phyloP scores from a whole-genome alignment of 2,888 invertebrate genomes.

The Odiellus spinosus region DNA sequence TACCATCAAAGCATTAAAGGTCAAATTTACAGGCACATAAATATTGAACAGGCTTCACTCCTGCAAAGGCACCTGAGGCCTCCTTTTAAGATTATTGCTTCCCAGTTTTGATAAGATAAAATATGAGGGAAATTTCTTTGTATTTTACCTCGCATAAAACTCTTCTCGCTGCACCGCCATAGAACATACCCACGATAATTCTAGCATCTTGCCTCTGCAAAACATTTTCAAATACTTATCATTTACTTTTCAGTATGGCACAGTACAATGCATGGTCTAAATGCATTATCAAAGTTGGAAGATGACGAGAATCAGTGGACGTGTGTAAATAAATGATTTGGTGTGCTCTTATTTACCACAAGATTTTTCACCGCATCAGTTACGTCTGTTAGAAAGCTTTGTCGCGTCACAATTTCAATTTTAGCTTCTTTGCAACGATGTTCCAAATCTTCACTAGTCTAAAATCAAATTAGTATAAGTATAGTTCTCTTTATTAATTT shows the following conservation, averaged over 20 bases:
- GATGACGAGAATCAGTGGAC: no score
- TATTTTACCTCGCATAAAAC: slow-evolving; percentile 76
- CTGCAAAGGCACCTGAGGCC: no score
- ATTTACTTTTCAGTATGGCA: no score
- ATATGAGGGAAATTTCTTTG: no score
- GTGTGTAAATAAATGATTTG: no score
- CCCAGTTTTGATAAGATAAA: no score
- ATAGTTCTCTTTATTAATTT: neutral
- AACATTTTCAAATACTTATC: neutral
- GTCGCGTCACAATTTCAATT: slow-evolving; percentile 89
- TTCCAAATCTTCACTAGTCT: slow-evolving; percentile 95
- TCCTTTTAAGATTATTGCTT: no score
- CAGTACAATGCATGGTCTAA: no score
- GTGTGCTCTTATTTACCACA: slow-evolving; percentile 30
- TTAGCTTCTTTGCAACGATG: slow-evolving; percentile 68
- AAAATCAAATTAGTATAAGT: slow-evolving; percentile 22
- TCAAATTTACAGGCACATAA: no score
- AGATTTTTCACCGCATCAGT: slow-evolving; percentile 89
- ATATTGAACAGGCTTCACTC: no score
- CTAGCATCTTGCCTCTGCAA: slow-evolving; percentile 79
- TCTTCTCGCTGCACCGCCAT: slow-evolving; percentile 87
- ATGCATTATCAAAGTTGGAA: no score
- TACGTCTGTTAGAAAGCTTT: slow-evolving; percentile 93
- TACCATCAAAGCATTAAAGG: no score
- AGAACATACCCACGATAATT: slow-evolving; percentile 95